Conservation (phyloP, 2,113 vertebrate species). For the Struthio camelus region DNA sequence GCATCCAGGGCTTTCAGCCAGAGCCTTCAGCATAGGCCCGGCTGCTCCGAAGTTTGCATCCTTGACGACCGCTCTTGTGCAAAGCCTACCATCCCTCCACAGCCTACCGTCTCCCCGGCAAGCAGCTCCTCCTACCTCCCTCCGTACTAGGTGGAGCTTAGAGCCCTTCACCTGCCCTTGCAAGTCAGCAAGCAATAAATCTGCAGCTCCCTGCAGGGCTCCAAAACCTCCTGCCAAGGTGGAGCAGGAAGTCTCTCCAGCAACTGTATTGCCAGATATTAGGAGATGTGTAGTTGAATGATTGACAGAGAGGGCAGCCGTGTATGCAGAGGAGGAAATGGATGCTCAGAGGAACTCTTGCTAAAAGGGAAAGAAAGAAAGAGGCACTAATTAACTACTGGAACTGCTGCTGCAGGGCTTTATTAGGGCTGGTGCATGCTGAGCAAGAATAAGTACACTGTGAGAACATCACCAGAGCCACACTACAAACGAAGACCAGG, state of each 20-base stretch:
- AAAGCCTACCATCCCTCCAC: too few relatives aligned
- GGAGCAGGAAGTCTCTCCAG: background rate
- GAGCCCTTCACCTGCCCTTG: background rate
- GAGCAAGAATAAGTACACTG: background rate
- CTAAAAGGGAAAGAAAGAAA: background rate
- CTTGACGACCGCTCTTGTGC: background rate
- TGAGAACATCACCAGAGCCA: background rate
- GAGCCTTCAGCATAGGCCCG: background rate
- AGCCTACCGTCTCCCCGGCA: background rate
- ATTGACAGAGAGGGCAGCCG: accelerated
- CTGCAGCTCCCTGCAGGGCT: conserved; percentile 25
- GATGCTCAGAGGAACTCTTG: background rate
- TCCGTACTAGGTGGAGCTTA: background rate
- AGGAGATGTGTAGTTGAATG: background rate
- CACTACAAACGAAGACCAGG: background rate
- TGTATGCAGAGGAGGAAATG: accelerated
- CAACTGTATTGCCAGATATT: background rate
- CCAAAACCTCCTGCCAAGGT: background rate
- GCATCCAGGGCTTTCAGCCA: background rate
- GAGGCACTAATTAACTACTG: background rate
- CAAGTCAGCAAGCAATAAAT: background rate
- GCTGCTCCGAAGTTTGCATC: background rate
- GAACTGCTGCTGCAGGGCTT: background rate
- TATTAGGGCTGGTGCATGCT: background rate
- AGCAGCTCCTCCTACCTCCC: background rate